These are phyloP conservation scores for Epinotia bilunana DNA, from an alignment of 2,888 invertebrate genomes.

Conservation along the genomic window DNA sequence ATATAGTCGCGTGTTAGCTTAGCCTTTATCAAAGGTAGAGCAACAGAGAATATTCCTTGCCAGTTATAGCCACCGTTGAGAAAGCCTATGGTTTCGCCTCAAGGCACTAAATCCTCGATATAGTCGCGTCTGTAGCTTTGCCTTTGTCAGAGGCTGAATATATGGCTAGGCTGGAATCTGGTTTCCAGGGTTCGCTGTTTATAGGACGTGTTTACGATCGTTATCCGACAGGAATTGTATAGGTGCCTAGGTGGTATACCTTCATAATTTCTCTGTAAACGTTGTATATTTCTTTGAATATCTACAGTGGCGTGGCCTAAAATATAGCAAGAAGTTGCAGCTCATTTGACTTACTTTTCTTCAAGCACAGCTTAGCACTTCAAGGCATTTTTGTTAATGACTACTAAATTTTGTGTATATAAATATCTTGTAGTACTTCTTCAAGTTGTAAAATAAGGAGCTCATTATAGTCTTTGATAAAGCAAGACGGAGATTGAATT, in stretches of 20 bases:
- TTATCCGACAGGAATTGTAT: constrained; percentile 6
- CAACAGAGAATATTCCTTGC: background rate
- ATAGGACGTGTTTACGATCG: background rate
- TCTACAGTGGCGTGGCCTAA: background rate
- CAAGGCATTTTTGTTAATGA: no score
- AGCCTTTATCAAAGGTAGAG: no score
- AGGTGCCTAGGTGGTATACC: background rate
- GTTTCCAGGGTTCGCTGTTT: constrained; percentile 21
- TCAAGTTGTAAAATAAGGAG: background rate
- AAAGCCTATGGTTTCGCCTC: constrained; percentile 3
- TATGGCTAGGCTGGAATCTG: constrained; percentile 32
- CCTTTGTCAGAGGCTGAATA: constrained; percentile 1
- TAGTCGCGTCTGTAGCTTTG: background rate
- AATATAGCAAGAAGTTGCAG: background rate
- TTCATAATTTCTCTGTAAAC: constrained; percentile 1
- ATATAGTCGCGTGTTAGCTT: no score
- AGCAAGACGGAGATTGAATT: background rate
- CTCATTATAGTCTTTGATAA: background rate
- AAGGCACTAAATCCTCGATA: constrained; percentile 7
- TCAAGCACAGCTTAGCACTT: no score
- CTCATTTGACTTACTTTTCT: no score
- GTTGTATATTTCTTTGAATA: background rate
- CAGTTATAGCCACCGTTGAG: background rate
- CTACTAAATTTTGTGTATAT: no score
- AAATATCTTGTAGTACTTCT: background rate